A percentile compares a stretch with the other conserved stretches of the same genome.
Conservation (phyloP, 2,888 invertebrate species). For the Ypsolopha scabrella region DNA sequence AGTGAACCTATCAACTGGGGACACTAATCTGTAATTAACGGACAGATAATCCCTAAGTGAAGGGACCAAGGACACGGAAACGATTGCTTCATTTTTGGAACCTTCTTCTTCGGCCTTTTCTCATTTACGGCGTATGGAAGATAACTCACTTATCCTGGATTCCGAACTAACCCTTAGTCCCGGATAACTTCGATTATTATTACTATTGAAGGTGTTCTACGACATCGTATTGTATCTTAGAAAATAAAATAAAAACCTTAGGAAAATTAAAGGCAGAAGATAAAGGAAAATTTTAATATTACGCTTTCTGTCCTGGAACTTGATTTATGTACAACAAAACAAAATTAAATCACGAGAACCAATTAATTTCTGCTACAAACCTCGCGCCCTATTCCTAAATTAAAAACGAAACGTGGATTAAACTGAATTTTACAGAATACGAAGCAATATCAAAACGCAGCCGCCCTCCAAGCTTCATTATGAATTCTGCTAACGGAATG, state of each 20-base stretch:
- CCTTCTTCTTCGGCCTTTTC: background rate
- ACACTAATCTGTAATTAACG: constrained; percentile 19
- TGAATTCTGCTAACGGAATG: constrained; percentile 63
- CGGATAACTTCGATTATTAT: too few relatives aligned
- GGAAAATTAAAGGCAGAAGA: too few relatives aligned
- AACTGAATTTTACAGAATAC: constrained; percentile 60
- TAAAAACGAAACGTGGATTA: constrained; percentile 38
- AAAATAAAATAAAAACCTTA: too few relatives aligned
- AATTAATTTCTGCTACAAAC: constrained; percentile 44
- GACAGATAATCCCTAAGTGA: constrained; percentile 17
- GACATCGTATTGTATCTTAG: too few relatives aligned
- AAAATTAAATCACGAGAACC: constrained; percentile 8
- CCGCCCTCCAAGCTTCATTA: constrained; percentile 46
- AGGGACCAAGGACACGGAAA: constrained; percentile 11
- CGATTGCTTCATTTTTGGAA: constrained; percentile 9
- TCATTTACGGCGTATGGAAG: too few relatives aligned
- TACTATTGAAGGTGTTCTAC: too few relatives aligned
- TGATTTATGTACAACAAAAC: background rate
- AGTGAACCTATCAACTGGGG: constrained; percentile 10
- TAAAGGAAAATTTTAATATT: too few relatives aligned
- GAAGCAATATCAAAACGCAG: constrained; percentile 41
- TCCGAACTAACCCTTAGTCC: too few relatives aligned
- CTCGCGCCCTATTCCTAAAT: background rate
- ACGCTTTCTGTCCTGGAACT: too few relatives aligned
- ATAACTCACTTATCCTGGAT: too few relatives aligned